Evolutionary conservation across 1,140 invertebrate species (phyloP), one percentile per base, ranked within the genome.

Genomic region (Dendroctonus ponderosae): DNA sequence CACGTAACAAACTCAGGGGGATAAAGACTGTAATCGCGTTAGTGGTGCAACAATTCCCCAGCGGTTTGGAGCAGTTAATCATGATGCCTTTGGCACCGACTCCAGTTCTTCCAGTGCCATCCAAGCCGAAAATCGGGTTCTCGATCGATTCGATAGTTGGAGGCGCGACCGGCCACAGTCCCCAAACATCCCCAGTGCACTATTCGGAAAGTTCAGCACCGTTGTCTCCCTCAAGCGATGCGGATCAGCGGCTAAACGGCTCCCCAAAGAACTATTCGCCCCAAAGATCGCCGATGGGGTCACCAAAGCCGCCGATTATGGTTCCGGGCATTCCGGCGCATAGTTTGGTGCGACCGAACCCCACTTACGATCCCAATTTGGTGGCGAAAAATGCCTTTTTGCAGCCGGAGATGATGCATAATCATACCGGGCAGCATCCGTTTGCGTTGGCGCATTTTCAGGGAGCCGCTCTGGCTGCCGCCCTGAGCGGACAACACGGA

Each of bases 131-230:
- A 82, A 91, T 96, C 77, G 93, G 92, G 75, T 96, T 96, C 77
- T 94, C 91, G 74, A 96, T 97, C 77, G 94, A 96, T 80, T 94
- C 93, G 72, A 94, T 96, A 70, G 94, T 97, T 53, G 93, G 94
- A 62, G 85, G 85, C 14, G 83, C 84, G 64, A 80, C 66, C 42
- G 72, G 74, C 72, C 77, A 52, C 38, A 74, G 74, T 51, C 76
- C 75, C 5, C 77, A 74, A 60, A 71, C 70, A 41, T 79, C 77
- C 3, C 78, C 78, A 2, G 66, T 78, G 26, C 77, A 78, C 70
- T 78, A 65, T 64, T 78, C 76, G 0, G 78, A 79, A 66, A 74
- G 75, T 70, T 77, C 77, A 2, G 78, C 74, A 8, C 78, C 78
- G 38, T 49, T 78, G 37, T 77, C 76, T 7, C 77, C 77, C 9